Percentiles rank a stretch among this genome's conserved stretches.
Evolutionary conservation across 2,797 vertebrate species (phyloP).

Genomic region (Tarsius wallacei): DNA sequence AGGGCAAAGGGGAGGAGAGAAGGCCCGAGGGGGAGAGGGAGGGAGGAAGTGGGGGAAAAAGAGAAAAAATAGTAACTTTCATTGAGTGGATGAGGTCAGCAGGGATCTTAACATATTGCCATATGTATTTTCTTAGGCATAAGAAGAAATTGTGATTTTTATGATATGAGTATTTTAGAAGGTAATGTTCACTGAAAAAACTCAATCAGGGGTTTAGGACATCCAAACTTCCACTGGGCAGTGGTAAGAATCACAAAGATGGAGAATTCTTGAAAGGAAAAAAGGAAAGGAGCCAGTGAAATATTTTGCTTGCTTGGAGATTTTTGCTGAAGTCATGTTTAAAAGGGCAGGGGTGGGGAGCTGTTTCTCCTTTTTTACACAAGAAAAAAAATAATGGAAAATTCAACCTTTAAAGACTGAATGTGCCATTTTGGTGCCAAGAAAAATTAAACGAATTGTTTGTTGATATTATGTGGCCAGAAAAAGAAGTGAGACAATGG

Average conservation of each 20-base stretch:
- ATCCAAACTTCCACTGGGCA: not conserved
- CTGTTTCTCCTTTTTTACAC: not conserved
- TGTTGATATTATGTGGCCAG: conserved; percentile 56
- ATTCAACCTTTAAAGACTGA: conserved; percentile 55
- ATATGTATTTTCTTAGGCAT: not conserved
- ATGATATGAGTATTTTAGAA: not conserved
- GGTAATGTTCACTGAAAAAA: not conserved
- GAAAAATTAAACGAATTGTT: conserved; percentile 55
- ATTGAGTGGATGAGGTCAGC: not conserved
- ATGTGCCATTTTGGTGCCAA: conserved; percentile 23
- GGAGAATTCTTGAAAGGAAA: not conserved
- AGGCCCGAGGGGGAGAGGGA: not conserved
- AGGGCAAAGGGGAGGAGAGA: rapidly evolving
- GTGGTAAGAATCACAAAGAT: not conserved
- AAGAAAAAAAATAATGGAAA: conserved; percentile 53
- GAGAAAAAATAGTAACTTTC: not conserved
- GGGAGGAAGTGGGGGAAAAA: not conserved
- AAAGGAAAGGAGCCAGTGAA: not conserved
- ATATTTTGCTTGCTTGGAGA: conserved; percentile 42
- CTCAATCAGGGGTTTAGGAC: not conserved
- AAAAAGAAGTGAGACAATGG: conserved; percentile 37
- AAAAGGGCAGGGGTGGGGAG: not conserved
- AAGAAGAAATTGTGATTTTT: not conserved
- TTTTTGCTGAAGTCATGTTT: conserved; percentile 55
- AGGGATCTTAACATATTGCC: not conserved